Base-by-base conservation (phyloP, 92 coral and sea anemone species). In the Virgularia gustaviana region DNA sequence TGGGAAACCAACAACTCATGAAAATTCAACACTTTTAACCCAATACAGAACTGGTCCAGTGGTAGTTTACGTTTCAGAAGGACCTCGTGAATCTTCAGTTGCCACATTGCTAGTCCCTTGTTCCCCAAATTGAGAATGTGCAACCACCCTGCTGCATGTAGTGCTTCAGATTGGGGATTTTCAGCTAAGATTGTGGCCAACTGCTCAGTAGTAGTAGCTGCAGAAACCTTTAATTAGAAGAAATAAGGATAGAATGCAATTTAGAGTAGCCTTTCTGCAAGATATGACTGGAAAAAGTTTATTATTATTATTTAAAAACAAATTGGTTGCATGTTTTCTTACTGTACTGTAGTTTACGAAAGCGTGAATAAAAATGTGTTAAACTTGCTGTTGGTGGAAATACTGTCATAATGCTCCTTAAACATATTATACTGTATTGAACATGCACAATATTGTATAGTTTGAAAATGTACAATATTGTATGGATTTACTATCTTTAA, bases 21-120 rank as follows among this genome's bases (percentile, higher is more conserved):
- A 49, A 77, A 33, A 49, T 43, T 68, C 56, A 65, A 55, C 30
- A 77, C 75, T 41, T 77, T 59, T 42, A 77, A 58, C 35, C 81
- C 81, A 54, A 42, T 38, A 41, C 27, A 36, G 27, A 77, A 77
- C 75, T 77, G 81, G 57, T 77, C 81, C 35, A 65, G 76, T 19
- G 81, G 62, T 25, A 54, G 36, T 53, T 76, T 76, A 30, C 81
- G 45, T 30, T 76, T 76, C 32, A 78, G 45, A 20, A 78, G 18
- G 36, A 70, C 76, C 67, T 78, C 83, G 67, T 68, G 83, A 13
- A 68, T 32, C 13, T 35, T 67, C 68, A 78, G 55, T 60, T 78
- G 83, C 83, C 83, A 78, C 78, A 68, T 67, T 54, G 71, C 83
- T 63, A 68, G 75, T 32, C 83, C 83, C 39, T 68, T 78, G 65